Evolutionary conservation across 2,113 vertebrate species (phyloP), one percentile per base, ranked within the genome.

Genomic region (Cynocephalus volans): DNA sequence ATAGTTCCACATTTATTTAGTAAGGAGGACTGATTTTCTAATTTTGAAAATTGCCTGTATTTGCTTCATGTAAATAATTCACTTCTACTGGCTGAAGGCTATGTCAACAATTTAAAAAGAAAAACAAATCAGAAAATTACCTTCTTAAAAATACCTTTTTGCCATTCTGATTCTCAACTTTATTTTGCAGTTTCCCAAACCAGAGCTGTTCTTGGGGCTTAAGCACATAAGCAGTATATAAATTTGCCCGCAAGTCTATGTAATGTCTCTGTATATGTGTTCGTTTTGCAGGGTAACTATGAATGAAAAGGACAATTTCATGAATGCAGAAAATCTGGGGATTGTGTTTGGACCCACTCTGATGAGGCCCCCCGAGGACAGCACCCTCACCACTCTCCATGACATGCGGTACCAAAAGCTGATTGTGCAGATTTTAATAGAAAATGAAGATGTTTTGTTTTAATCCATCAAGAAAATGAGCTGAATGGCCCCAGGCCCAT

Each of bases 401-500:
- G 99, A 99, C 98, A 99, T 99, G 99, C 99, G 99, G 98, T 99
- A 99, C 98, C 99, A 99, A 99, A 99, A 99, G 98, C 98, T 99
- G 88, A 99, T 99, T 80, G 99, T 99, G 98, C 99, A 99, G 98
- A 99, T 99, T 93, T 98, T 99, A 98, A 99, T 99, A 94, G 99
- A 99, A 98, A 99, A 99, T 21, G 99, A 99, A 99, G 99, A 99
- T 87, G 99, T 99, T 96, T 99, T 99, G 98, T 99, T 99, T 98
- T 99, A 98, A 98, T 96, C 77, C 88, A 28, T 96, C 92, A 94
- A 92, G 98, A 93, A 95, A 85, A 23, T 91, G 90, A 96, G 92
- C 97, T 93, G 97, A 96, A 96, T 95, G 97, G 97, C 96, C 93
- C 52, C 23, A 4, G 93, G 95, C 96, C 95, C 80, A 62, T 97